These are phyloP conservation scores for Acanthopagrus latus DNA, from an alignment of 2,797 vertebrate genomes.

Conservation along the genomic window DNA sequence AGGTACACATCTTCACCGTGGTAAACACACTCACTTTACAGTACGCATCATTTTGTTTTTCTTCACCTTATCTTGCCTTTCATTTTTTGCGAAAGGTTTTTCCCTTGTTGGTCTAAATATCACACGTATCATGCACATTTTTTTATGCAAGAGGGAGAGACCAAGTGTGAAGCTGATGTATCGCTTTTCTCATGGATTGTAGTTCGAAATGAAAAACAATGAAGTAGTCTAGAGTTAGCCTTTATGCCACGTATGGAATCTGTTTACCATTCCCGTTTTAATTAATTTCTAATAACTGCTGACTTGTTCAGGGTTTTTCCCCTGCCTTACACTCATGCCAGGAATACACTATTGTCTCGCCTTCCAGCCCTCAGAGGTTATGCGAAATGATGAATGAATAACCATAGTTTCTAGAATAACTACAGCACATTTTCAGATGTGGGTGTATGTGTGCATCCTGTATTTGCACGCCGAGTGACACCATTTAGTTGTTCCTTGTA, in stretches of 20 bases:
- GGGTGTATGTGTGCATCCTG: background rate
- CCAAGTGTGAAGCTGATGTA: rapidly evolving
- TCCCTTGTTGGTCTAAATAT: background rate
- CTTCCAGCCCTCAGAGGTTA: background rate
- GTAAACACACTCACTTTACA: background rate
- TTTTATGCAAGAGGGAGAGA: background rate
- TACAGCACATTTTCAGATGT: background rate
- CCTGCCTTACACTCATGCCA: slow-evolving; percentile 23
- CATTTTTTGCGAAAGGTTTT: background rate
- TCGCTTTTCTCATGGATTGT: background rate
- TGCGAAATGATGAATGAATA: slow-evolving; percentile 27
- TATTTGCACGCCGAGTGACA: background rate
- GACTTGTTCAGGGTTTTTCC: slow-evolving; percentile 16
- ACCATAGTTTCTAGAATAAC: slow-evolving; percentile 11
- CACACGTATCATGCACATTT: background rate
- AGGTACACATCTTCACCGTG: slow-evolving; percentile 17
- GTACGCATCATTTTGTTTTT: background rate
- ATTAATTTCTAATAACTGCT: background rate
- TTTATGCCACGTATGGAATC: too few relatives aligned
- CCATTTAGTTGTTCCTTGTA: slow-evolving; percentile 84
- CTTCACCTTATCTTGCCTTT: background rate
- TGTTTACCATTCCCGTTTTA: background rate
- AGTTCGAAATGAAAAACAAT: background rate
- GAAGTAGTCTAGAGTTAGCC: background rate
- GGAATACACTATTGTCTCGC: slow-evolving; percentile 3